Evolutionary conservation across 2,797 vertebrate genomes (phyloP).

Genomic region (Picus viridis): DNA sequence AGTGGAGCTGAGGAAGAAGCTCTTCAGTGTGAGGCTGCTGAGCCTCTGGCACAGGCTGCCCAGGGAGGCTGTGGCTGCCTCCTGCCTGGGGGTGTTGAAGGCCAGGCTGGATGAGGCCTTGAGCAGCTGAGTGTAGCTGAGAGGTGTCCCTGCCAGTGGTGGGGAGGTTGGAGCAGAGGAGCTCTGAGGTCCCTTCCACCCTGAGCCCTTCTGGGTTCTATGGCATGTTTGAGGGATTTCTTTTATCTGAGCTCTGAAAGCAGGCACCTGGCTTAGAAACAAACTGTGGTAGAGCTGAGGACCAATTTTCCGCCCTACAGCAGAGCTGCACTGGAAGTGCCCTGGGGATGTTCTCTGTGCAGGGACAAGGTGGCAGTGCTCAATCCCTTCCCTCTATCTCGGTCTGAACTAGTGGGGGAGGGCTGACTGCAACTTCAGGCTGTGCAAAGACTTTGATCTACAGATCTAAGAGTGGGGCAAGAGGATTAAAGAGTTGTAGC

Average conservation of each 20-base stretch:
- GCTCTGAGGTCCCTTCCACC: no score
- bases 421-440: not conserved
- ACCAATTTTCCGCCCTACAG: not conserved
- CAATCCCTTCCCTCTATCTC: not conserved
- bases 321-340: not conserved
- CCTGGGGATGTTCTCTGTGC: not conserved
- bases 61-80: no score
- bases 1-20: no score
- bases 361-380: not conserved
- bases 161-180: no score
- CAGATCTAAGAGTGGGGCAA: not conserved
- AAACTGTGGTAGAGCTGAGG: not conserved
- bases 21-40: no score
- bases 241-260: not conserved
- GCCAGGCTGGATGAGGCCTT: no score
- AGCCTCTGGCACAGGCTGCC: no score
- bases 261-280: not conserved
- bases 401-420: not conserved
- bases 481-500: not conserved
- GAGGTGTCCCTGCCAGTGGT: no score
- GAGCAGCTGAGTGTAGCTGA: no score
- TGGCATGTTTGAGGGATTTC: not conserved
- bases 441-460: constrained; percentile 24
- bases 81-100: no score
- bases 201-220: not conserved